Evolutionary conservation across 2,797 vertebrate species (phyloP).

Genomic region (Phrynocephalus vlangalii): DNA sequence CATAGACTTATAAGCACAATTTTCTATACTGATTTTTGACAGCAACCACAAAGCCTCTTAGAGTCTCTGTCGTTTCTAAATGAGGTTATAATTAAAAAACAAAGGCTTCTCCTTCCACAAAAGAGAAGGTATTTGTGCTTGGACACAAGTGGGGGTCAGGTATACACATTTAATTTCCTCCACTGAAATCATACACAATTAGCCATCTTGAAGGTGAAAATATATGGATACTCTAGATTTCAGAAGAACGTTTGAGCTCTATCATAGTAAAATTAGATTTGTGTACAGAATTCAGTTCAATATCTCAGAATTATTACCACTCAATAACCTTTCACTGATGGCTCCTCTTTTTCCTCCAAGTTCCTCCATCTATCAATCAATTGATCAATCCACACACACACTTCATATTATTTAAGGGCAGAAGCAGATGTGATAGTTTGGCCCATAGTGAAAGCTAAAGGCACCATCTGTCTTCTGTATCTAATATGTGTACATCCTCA

Average conservation of each 20-base stretch:
- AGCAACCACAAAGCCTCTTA: neutral
- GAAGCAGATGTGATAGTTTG: no score
- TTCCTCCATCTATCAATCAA: neutral
- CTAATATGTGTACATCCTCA: no score
- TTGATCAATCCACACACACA: no score
- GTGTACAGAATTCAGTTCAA: no score
- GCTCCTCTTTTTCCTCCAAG: neutral
- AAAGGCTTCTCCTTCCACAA: neutral
- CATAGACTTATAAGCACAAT: neutral
- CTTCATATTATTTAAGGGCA: neutral
- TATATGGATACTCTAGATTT: no score
- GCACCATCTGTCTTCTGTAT: no score
- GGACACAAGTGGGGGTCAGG: neutral
- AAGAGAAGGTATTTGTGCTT: neutral
- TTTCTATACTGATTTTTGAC: neutral
- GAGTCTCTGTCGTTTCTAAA: neutral
- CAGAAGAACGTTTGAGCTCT: no score
- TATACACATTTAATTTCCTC: neutral
- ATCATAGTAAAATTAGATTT: no score
- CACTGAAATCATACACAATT: neutral
- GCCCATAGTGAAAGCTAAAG: no score
- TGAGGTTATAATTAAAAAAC: conserved; percentile 14
- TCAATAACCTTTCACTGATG: neutral
- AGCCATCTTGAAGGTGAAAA: no score
- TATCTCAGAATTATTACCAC: no score